phyloP scores from a whole-genome alignment of 2,797 vertebrate species.

The Microctenopoma stevenorrisi region DNA sequence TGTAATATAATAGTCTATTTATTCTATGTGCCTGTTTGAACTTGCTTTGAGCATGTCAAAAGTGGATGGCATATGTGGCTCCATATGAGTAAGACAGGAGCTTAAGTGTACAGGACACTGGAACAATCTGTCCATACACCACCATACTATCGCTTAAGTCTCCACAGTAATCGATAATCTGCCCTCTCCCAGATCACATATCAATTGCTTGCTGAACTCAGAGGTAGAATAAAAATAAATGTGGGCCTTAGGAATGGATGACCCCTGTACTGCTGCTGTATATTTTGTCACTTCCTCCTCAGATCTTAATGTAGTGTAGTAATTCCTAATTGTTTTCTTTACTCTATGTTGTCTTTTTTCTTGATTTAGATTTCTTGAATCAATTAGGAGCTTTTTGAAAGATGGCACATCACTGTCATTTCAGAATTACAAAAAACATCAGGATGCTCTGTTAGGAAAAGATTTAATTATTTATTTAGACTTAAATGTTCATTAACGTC shows the following conservation, averaged over 20 bases:
- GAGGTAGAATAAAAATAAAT: conserved; percentile 52
- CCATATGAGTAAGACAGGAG: conserved; percentile 50
- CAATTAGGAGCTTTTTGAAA: conserved; percentile 2
- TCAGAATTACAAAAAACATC: conserved; percentile 22
- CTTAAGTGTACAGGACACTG: conserved; percentile 58
- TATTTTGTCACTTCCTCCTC: conserved; percentile 10
- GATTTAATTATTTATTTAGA: conserved; percentile 91
- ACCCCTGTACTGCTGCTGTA: conserved; percentile 41
- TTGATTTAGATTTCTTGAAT: neutral
- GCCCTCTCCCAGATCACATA: conserved; percentile 72
- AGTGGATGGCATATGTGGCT: conserved; percentile 56
- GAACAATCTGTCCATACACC: conserved; percentile 65
- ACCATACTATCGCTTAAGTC: conserved; percentile 61
- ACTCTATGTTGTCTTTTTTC: neutral
- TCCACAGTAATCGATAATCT: conserved; percentile 78
- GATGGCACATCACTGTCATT: neutral
- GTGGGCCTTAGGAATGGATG: conserved; percentile 56
- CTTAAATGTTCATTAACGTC: conserved; percentile 92
- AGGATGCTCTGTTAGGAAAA: conserved; percentile 76
- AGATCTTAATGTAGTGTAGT: conserved; percentile 7
- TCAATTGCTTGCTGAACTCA: conserved; percentile 73
- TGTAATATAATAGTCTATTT: conserved; percentile 47
- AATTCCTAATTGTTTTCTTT: neutral
- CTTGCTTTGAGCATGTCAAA: conserved; percentile 67
- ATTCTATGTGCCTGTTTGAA: conserved; percentile 35